Base-by-base conservation (phyloP, 2,888 invertebrate genomes). In the Elysia crispata region DNA sequence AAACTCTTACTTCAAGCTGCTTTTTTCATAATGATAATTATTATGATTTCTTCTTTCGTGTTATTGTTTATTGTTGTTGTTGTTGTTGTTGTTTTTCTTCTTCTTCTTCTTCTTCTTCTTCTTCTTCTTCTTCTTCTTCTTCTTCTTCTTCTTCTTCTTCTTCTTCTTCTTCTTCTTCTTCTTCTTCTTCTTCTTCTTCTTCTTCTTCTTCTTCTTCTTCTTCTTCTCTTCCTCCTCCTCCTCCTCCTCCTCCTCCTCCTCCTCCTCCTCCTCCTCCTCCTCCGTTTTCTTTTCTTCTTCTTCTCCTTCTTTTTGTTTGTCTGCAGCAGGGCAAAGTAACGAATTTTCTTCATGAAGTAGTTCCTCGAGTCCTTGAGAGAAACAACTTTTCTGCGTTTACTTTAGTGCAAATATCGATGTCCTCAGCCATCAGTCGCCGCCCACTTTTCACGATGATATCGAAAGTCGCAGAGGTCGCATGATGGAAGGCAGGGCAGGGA, bases 121-220 rank as follows among this genome's bases (percentile, higher is more conserved):
- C 72, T 72, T 72, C 72, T 72, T 72, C 72, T 72, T 72, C 72
- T 72, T 18, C 72, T 72, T 72, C 72, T 72, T 72, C 72, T 72
- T 72, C 72, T 72, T 41, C 72, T 72, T 41, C 72, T 72, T 72
- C 72, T 72, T 72, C 72, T 72, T 72, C 72, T 72, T 41, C 72
- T 72, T 72, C 72, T 72, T 72, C 72, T 72, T 41, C 72, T 72
- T 41, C 72, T 72, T 72, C 72, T 72, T 72, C 72, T 72, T 72
- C 72, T 72, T 41, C 72, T 72, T 72, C 49, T 41, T 72, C 49
- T 41, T 72, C 49, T 41, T 72, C 49, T 41, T 72, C 49, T 41
- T 72, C 49, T 41, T 72, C 49, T 41, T 62, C n/a, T 20, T 62
- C n/a, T 62, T 6, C n/a, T 62, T 20, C n/a, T 62, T 20, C n/a